Evolutionary conservation across 2,888 invertebrate species (phyloP).

Genomic region (Heliconius charithonia): DNA sequence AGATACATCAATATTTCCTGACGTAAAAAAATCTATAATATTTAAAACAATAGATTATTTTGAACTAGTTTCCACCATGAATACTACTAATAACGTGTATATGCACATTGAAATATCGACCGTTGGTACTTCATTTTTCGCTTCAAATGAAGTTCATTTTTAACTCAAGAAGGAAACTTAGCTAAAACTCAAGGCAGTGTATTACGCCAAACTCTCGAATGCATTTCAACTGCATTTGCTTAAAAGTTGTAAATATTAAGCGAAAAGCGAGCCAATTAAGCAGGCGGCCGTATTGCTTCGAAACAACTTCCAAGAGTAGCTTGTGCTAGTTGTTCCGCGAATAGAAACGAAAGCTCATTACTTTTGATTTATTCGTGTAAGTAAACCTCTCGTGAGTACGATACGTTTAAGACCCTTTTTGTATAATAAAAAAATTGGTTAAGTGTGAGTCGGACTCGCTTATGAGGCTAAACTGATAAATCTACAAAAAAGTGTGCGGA

Average conservation of each 20-base stretch:
- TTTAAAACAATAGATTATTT: background rate
- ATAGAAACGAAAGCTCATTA: slow-evolving; percentile 68
- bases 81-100: background rate
- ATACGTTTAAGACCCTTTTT: slow-evolving; percentile 6
- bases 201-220: slow-evolving; percentile 59
- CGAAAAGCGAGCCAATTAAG: slow-evolving; percentile 76
- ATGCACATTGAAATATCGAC: background rate
- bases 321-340: slow-evolving; percentile 56
- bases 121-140: slow-evolving; percentile 4
- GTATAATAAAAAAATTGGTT: background rate
- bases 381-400: slow-evolving; percentile 24
- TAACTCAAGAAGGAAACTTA: slow-evolving; percentile 55
- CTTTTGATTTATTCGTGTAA: slow-evolving; percentile 62
- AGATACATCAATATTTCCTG: background rate
- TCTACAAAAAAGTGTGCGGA: too few relatives aligned
- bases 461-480: too few relatives aligned
- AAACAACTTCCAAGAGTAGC: slow-evolving; percentile 63
- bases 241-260: slow-evolving; percentile 73
- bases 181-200: slow-evolving; percentile 54
- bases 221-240: slow-evolving; percentile 67
- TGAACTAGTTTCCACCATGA: too few relatives aligned
- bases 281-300: slow-evolving; percentile 64
- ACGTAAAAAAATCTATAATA: background rate
- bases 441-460: too few relatives aligned
- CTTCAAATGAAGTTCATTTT: slow-evolving; percentile 54